Evolutionary conservation across 2,888 invertebrate species (phyloP).

Genomic region (Endomychus coccineus): DNA sequence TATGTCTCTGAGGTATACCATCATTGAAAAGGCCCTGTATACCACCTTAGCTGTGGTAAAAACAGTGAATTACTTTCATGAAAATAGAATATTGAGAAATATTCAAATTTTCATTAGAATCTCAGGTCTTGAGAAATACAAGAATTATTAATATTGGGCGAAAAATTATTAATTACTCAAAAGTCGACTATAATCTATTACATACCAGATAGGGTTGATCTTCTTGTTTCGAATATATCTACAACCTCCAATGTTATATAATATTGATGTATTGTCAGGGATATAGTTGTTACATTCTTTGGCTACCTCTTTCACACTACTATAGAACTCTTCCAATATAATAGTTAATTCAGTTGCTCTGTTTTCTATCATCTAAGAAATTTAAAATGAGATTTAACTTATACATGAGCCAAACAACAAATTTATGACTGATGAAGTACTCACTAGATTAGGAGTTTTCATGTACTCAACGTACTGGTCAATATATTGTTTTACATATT

Average conservation of each 20-base stretch:
- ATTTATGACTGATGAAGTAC: not conserved
- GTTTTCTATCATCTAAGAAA: not conserved
- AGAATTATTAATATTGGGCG: no score
- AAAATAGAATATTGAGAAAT: no score
- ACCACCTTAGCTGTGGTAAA: no score
- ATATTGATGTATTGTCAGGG: not conserved
- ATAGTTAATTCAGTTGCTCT: not conserved
- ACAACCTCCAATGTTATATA: conserved; percentile 4
- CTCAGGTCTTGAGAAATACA: no score
- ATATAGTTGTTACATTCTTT: not conserved
- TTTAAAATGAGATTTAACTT: not conserved
- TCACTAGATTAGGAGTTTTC: conserved; percentile 1
- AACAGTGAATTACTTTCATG: no score
- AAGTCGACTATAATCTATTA: not conserved
- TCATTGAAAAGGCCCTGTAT: no score
- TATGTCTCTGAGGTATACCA: no score
- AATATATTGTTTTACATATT: not conserved
- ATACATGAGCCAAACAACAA: not conserved
- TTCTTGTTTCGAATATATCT: conserved; percentile 8
- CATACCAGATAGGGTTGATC: not conserved
- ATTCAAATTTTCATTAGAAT: no score
- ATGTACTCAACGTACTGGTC: not conserved
- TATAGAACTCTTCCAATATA: not conserved
- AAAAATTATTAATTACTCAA: no score
- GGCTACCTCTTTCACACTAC: not conserved